Evolutionary conservation across 1,140 invertebrate species (phyloP).

Genomic region (Caenorhabditis briggsae): DNA sequence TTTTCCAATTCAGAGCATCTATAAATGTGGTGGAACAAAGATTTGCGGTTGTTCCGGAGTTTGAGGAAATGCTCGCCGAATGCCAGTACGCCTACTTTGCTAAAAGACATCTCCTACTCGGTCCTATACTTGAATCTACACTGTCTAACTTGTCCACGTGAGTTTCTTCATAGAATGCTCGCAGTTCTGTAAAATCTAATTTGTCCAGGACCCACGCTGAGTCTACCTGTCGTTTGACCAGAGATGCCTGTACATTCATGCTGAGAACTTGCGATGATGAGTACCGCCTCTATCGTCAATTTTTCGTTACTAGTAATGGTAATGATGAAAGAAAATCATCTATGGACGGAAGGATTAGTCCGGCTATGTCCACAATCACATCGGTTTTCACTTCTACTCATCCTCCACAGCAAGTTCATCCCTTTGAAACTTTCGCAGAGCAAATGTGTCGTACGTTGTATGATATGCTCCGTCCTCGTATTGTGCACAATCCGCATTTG

Average conservation of each 20-base stretch:
- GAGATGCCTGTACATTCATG: slow-evolving; percentile 75
- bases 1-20: slow-evolving; percentile 49
- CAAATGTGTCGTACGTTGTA: slow-evolving; percentile 90
- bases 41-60: slow-evolving; percentile 63
- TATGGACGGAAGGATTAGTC: slow-evolving; percentile 22
- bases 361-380: slow-evolving; percentile 34
- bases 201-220: slow-evolving; percentile 67
- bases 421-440: slow-evolving; percentile 83
- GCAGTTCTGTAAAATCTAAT: background rate
- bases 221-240: slow-evolving; percentile 73
- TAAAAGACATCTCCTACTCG: slow-evolving; percentile 72
- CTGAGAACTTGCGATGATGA: slow-evolving; percentile 76
- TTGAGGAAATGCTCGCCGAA: slow-evolving; percentile 65
- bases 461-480: slow-evolving; percentile 91
- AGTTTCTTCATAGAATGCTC: slow-evolving; percentile 2
- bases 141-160: slow-evolving; percentile 65
- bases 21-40: slow-evolving; percentile 62
- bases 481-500: slow-evolving; percentile 96
- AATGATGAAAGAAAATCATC: background rate
- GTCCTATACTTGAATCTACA: slow-evolving; percentile 73
- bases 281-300: slow-evolving; percentile 76
- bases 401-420: slow-evolving; percentile 25
- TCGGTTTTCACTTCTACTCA: slow-evolving; percentile 10
- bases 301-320: slow-evolving; percentile 65
- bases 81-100: slow-evolving; percentile 67